phyloP scores from a whole-genome alignment of 2,113 vertebrate species.

The Mustela nigripes region DNA sequence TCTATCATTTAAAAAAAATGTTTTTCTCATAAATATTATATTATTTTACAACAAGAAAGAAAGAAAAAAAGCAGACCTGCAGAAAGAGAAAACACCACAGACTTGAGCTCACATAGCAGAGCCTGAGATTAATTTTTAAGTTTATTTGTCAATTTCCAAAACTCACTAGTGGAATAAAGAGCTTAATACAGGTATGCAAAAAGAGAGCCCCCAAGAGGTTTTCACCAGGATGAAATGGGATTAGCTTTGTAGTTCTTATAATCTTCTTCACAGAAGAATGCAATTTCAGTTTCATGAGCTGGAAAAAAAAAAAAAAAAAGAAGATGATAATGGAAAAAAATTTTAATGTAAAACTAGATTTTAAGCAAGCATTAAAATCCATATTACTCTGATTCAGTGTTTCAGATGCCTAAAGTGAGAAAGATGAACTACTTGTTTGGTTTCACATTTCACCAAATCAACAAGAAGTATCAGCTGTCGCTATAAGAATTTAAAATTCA shows the following conservation, averaged over 20 bases:
- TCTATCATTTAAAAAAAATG: slow-evolving; percentile 38
- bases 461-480: background rate
- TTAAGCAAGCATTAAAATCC: slow-evolving; percentile 65
- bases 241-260: slow-evolving; percentile 93
- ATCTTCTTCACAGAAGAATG: slow-evolving; percentile 94
- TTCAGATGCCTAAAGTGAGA: background rate
- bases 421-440: background rate
- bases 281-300: slow-evolving; percentile 96
- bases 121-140: slow-evolving; percentile 77
- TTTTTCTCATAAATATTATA: slow-evolving; percentile 14
- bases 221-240: slow-evolving; percentile 91
- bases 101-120: slow-evolving; percentile 37
- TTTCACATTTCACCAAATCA: slow-evolving; percentile 25
- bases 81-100: slow-evolving; percentile 33
- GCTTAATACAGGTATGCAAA: slow-evolving; percentile 82
- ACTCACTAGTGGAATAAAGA: slow-evolving; percentile 85
- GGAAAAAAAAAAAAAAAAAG: slow-evolving; percentile 79
- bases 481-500: slow-evolving; percentile 32
- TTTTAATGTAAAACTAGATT: slow-evolving; percentile 67
- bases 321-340: slow-evolving; percentile 74
- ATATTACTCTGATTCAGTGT: background rate
- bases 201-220: slow-evolving; percentile 47
- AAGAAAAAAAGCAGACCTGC: background rate
- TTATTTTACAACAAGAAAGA: slow-evolving; percentile 38
- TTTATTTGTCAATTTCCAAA: slow-evolving; percentile 88